A percentile compares a stretch with the other conserved stretches of the same genome.
Conservation (phyloP, 1,140 invertebrate genomes). For the Drosophila ohnishii region DNA sequence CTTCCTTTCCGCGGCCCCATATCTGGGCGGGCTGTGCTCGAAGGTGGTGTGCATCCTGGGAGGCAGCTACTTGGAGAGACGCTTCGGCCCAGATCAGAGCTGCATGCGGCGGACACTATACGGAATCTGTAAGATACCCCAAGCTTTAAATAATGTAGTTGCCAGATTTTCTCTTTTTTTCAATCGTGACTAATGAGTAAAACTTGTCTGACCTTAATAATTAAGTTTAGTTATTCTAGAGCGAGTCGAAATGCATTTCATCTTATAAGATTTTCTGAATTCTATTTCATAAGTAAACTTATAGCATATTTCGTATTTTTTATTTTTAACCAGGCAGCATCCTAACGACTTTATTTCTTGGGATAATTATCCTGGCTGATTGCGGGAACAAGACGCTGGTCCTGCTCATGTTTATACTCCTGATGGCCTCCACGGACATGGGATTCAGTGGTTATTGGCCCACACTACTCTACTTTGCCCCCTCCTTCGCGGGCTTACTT, state of each 20-base stretch:
- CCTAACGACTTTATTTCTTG: conserved; percentile 38
- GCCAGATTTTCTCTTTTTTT: background rate
- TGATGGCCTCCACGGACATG: conserved; percentile 64
- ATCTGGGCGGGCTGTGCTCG: conserved; percentile 57
- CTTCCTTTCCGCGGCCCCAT: conserved; percentile 59
- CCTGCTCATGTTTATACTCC: conserved; percentile 48
- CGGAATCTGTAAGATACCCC: conserved; percentile 50
- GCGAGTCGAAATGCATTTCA: background rate
- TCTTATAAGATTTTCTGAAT: no score
- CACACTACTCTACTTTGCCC: conserved; percentile 70
- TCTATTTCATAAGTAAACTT: background rate
- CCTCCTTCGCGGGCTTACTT: conserved; percentile 70
- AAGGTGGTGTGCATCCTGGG: conserved; percentile 61
- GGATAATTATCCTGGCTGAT: conserved; percentile 45
- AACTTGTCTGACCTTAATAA: background rate
- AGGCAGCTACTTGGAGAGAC: conserved; percentile 54
- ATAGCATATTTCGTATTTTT: background rate
- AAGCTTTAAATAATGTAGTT: no score
- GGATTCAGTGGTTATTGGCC: conserved; percentile 75
- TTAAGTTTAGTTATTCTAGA: background rate
- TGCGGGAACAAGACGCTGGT: conserved; percentile 51
- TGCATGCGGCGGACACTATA: conserved; percentile 63
- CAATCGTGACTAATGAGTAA: background rate
- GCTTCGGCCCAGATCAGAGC: conserved; percentile 28
- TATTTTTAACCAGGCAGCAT: conserved; percentile 34